These are phyloP conservation scores for Papilio polyxenes DNA, from an alignment of 1,140 invertebrate species.

Conservation along the genomic window DNA sequence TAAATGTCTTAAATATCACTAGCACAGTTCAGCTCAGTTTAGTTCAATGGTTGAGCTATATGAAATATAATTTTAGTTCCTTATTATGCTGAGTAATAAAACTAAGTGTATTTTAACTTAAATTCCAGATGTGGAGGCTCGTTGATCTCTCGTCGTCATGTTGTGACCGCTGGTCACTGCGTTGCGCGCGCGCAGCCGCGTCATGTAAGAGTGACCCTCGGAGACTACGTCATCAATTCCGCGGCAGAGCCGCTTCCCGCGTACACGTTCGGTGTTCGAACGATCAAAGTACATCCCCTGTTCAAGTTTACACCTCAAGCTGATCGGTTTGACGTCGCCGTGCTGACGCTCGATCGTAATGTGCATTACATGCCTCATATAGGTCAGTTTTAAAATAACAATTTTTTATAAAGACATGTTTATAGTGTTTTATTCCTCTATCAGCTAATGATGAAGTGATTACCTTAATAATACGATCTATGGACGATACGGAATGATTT, in stretches of 20 bases:
- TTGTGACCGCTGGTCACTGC: slow-evolving; percentile 98
- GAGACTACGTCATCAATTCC: slow-evolving; percentile 96
- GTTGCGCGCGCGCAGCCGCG: slow-evolving; percentile 93
- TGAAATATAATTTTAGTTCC: not conserved
- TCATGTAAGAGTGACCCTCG: slow-evolving; percentile 94
- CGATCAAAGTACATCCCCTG: slow-evolving; percentile 95
- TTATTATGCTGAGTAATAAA: not conserved
- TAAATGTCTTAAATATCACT: no score
- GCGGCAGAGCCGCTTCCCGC: slow-evolving; percentile 93
- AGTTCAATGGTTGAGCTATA: no score
- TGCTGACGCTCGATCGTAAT: slow-evolving; percentile 91
- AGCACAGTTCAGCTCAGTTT: not conserved
- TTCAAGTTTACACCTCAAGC: slow-evolving; percentile 97
- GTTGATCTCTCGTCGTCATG: slow-evolving; percentile 94
- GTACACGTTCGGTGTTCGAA: slow-evolving; percentile 93
- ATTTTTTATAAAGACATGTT: no score
- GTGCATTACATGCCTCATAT: slow-evolving; percentile 96
- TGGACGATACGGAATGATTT: no score
- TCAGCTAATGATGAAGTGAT: no score
- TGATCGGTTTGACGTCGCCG: slow-evolving; percentile 94
- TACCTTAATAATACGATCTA: no score
- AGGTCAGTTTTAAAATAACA: slow-evolving; percentile 64
- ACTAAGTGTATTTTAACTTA: slow-evolving; percentile 18
- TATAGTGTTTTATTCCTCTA: no score
- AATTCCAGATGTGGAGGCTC: slow-evolving; percentile 95